Base-by-base conservation (phyloP, 2,113 vertebrate genomes). In the Delphinapterus leucas region DNA sequence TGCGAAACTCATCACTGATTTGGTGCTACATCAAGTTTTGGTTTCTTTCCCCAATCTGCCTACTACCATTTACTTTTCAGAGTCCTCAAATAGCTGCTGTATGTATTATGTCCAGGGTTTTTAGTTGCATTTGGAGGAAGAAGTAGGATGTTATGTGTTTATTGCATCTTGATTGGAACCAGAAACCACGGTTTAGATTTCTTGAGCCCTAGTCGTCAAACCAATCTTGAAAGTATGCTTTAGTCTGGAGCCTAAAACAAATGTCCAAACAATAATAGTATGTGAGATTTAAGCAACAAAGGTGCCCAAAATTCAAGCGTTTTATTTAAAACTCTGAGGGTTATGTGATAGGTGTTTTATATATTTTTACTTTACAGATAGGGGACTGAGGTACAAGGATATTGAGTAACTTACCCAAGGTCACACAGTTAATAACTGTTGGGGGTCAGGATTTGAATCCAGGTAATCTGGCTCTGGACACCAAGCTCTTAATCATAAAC, bases 131-230 rank as follows among this genome's bases (percentile, higher is more conserved):
- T 82, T 25, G 36, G 15, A 55, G 3, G 4, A 84, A 93, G 33
- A 81, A 65, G 85, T 53, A 71, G 60, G 33, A 33, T 89, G 91
- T 87, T 92, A 93, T 97, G 83, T 94, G 53, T 96, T 96, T 96
- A 94, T 6, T 86, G 20, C n/a, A 31, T 77, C 38, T 67, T 97
- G 87, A 90, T 44, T 82, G 33, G 61, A 95, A 93, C 93, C 88
- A 90, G 95, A 93, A 91, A 61, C 91, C 61, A 90, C 61, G 4
- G 61, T 96, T 96, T 83, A 83, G 41, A 55, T 74, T 94, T 95
- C 74, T 91, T 58, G 53, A 96, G 25, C 76, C 49, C 15, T 80
- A 61, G 28, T 93, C 53, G 85, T 93, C 65, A 95, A 90, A 76
- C 68, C 61, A 80, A 70, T 65, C 86, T 83, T 63, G 20, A 96